Conservation (phyloP, 1,140 invertebrate genomes). For the Drosophila nigrodunni region DNA sequence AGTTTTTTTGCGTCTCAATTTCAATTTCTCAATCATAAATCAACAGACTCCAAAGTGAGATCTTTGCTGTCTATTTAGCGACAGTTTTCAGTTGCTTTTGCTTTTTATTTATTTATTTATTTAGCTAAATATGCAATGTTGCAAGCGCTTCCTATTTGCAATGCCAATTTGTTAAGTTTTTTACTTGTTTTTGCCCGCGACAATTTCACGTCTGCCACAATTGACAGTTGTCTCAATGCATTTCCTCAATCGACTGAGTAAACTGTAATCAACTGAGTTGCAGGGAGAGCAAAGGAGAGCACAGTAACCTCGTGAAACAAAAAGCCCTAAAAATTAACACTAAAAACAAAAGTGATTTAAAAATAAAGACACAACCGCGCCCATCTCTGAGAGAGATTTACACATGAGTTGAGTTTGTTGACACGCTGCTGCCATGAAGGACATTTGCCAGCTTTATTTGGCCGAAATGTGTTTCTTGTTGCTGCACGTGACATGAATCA, state of each 20-base stretch:
- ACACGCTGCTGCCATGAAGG: constrained; percentile 34
- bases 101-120: not conserved
- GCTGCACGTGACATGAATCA: constrained; percentile 29
- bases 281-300: no score
- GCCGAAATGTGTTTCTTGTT: constrained; percentile 12
- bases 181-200: not conserved
- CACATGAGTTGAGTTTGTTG: constrained; percentile 35
- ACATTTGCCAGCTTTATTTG: constrained; percentile 31
- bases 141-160: constrained; percentile 32
- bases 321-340: no score
- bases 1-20: not conserved
- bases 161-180: constrained; percentile 29
- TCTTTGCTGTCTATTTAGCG: not conserved
- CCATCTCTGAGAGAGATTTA: no score
- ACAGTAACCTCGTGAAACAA: no score
- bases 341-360: no score
- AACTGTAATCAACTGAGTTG: not conserved
- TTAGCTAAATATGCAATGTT: not conserved
- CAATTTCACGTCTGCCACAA: constrained; percentile 26
- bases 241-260: constrained; percentile 28
- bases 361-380: no score
- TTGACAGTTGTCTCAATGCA: constrained; percentile 10
- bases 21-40: not conserved
- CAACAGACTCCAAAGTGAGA: not conserved
- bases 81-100: no score